These are phyloP conservation scores for Mastacembelus armatus DNA, from an alignment of 2,797 vertebrate species.

Conservation along the genomic window DNA sequence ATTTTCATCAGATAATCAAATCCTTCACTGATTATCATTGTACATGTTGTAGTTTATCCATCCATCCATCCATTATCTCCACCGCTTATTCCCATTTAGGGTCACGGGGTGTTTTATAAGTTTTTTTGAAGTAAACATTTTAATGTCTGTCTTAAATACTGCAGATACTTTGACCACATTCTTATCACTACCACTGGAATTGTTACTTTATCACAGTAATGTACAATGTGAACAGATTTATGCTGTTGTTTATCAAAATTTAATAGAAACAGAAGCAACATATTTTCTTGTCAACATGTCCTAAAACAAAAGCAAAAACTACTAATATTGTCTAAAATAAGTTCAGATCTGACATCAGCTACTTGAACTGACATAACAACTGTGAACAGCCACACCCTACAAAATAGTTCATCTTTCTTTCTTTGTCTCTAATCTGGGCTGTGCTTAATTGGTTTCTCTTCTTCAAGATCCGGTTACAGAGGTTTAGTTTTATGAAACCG, in stretches of 20 bases:
- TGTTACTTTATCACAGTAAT: too few relatives aligned
- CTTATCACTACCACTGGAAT: too few relatives aligned
- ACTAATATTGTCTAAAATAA: too few relatives aligned
- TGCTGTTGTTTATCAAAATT: neutral
- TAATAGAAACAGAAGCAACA: too few relatives aligned
- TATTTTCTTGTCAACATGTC: too few relatives aligned
- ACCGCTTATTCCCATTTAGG: too few relatives aligned
- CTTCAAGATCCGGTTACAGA: constrained; percentile 1
- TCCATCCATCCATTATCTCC: too few relatives aligned
- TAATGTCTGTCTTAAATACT: neutral
- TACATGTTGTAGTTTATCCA: neutral
- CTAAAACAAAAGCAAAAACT: too few relatives aligned
- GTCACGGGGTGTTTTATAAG: too few relatives aligned
- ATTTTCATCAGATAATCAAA: neutral
- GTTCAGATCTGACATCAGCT: too few relatives aligned
- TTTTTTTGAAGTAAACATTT: neutral
- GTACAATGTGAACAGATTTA: neutral
- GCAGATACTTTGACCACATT: too few relatives aligned
- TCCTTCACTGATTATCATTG: neutral
- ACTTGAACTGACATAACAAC: neutral
- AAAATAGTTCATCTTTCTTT: neutral
- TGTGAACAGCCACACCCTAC: constrained; percentile 10
- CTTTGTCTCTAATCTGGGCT: constrained; percentile 1
- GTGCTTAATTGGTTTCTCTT: neutral
- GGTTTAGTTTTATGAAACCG: neutral